Base-by-base conservation (phyloP, 2,113 vertebrate species). In the Clarias gariepinus region DNA sequence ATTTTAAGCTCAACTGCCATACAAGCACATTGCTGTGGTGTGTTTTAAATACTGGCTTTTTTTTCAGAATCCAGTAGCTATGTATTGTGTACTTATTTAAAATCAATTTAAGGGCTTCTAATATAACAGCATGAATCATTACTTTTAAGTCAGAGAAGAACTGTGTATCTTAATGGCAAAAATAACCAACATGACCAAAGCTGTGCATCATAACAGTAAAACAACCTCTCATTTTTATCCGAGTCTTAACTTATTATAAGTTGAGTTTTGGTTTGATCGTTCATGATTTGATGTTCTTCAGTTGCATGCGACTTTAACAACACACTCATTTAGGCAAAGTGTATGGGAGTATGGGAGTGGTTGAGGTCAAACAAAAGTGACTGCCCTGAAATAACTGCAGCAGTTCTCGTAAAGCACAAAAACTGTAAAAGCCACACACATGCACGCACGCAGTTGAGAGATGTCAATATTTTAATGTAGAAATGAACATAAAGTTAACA, bases 311-410 rank as follows among this genome's bases (percentile, higher is more conserved):
- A 58, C 7, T 60, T 80, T 13, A 53, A 69, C 18, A 69, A 2
- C n/a, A 69, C 28, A 57, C 12, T 33, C 52, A 69, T 33, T 83
- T 69, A 55, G 30, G 47, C 69, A 28, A 33, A 69, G 71, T 25
- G n/a, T 57, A 47, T 30, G 16, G 81, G 28, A 69, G 25, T 55
- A 41, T 30, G 15, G 81, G 30, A 71, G 47, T 57, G 64, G 63
- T 21, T 66, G 61, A 82, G 81, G 81, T 82, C 76, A 82, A 82
- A 82, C 41, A 82, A 28, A 82, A 52, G 36, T 68, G 64, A 68
- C 41, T 82, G 16, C 58, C 64, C 47, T 60, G 28, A 80, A 60
- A 60, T 57, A 80, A 60, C 55, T 6, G 28, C 78, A 36, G 9
- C 33, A 60, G 18, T 21, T 80, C 78, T 30, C 28, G 60, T 60